Base-by-base conservation (phyloP, 2,113 vertebrate species). In the Salvelinus alpinus region DNA sequence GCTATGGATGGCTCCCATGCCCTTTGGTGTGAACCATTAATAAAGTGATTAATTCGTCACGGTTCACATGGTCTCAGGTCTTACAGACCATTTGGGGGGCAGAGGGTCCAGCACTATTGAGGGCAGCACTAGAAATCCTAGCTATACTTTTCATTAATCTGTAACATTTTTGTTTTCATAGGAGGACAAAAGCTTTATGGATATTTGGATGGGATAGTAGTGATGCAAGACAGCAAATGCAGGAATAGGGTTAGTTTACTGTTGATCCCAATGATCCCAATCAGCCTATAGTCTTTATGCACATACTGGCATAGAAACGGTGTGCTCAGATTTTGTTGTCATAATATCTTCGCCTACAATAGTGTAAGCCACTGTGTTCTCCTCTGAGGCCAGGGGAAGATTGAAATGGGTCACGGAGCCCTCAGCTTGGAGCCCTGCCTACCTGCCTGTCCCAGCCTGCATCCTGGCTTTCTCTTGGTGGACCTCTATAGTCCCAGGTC, bases 371-470 rank as follows among this genome's bases (percentile, higher is more conserved):
- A 62, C 13, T 62, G 59, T 62, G n/a, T 54, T 3, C 13, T 64
- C 38, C 4, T 64, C 71, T 54, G 34, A 54, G 20, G 54, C 59
- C 60, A 60, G 16, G 62, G 47, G 65, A 51, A 14, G 13, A 67
- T 65, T 70, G 71, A 75, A 80, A 48, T 75, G 34, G 62, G 48
- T 48, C 48, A 78, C n/a, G 2, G 13, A 62, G n/a, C n/a, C 59
- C n/a, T 62, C 59, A 78, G 71, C 81, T 24, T 65, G 1, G 54
- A 65, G 57, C 51, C 71, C 74, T 60, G 72, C 51, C 44, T 60
- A 71, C 51, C 44, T 73, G 81, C 90, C 68, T 89, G 90, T 81
- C 84, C 85, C 71, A 79, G 80, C 91, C 57, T 86, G 91, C 29
- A 20, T 57, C n/a, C 70, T 74, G 59, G 74, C 78, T 74, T 54